Base-by-base conservation (phyloP, 2,113 vertebrate genomes). In the Panthera tigris region DNA sequence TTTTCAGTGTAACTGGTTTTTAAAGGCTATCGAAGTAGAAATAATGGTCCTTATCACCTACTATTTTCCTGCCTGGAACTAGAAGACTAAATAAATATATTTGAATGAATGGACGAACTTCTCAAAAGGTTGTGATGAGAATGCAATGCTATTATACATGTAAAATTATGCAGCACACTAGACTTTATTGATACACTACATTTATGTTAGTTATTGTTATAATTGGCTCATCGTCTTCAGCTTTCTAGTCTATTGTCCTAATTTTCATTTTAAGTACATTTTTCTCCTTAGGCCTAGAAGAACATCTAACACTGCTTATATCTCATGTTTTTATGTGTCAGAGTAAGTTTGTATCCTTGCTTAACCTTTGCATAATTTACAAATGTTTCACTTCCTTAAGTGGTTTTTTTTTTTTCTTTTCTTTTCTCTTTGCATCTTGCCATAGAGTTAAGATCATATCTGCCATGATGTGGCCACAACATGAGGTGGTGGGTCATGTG, bases 61-160 rank as follows among this genome's bases (percentile, higher is more conserved):
- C 52, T 94, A 14, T 87, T 76, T 76, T 89, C 27, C 12, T 93
- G 45, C 13, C 69, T 65, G 33, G 36, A 96, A 89, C 23, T 52
- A 89, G 76, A 93, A 87, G 57, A 50, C 7, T 76, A 91, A 94
- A 65, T 85, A 96, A 85, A 39, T 73, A 41, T 55, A 7, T 82
- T 92, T 87, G 11, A 80, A 85, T 25, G 29, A 95, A 73, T 80
- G 63, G 57, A 66, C 57, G 48, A 18, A 93, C 69, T 94, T 96
- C 80, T 87, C 29, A 83, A 90, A 82, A 61, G 3, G 13, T 45
- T 69, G 14, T 31, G 81, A 41, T 90, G 57, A 96, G 25, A 92
- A 94, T 57, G 16, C 57, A 87, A 36, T 83, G 25, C 48, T 85
- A 15, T 23, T n/a, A 50, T 68, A 71, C 1, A 25, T 82, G 7